Evolutionary conservation across 2,888 invertebrate species (phyloP), one percentile per base, ranked within the genome.

Genomic region (Ormia ochracea): DNA sequence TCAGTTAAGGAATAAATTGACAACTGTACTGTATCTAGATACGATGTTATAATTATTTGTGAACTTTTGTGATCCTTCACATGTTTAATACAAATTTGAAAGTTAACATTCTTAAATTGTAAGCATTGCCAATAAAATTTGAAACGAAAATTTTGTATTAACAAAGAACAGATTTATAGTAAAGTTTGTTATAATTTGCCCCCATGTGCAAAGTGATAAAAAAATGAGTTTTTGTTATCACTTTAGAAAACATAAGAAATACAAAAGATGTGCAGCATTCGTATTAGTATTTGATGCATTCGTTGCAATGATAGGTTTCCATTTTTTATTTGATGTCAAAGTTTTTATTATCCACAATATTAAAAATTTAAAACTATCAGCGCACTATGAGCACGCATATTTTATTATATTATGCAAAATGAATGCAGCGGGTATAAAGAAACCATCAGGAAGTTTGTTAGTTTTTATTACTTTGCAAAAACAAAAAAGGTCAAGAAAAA

Each of bases 401-500:
- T 69, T 36, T 23, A 69, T 48, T 26, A 19, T 48, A 58, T 58
- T 58, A 69, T 69, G 23, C 48, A 48, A n/a, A n/a, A n/a, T n/a
- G 4, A 48, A 48, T 17, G 19, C 17, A 17, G 31, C 12, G 38
- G 36, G 28, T 33, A 45, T 43, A 33, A 14, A 31, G 23, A 17
- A 31, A 58, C 12, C 33, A 14, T 28, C 3, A 43, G n/a, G 17
- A 14, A 54, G 5, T 19, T 31, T 66, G n/a, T 68, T 59, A 36
- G 61, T 61, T 38, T 56, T 61, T 66, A 66, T 66, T 54, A 14
- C 14, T 65, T 56, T 43, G 21, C 41, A 19, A 5, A 43, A 48
- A 52, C 43, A 72, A 66, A 59, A 66, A 38, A 36, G 66, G 70
- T 66, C 66, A 36, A 17, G 45, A n/a, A 61, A n/a, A n/a, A n/a